Evolutionary conservation across 2,797 vertebrate genomes (phyloP).

Genomic region (Clarias laeviceps): DNA sequence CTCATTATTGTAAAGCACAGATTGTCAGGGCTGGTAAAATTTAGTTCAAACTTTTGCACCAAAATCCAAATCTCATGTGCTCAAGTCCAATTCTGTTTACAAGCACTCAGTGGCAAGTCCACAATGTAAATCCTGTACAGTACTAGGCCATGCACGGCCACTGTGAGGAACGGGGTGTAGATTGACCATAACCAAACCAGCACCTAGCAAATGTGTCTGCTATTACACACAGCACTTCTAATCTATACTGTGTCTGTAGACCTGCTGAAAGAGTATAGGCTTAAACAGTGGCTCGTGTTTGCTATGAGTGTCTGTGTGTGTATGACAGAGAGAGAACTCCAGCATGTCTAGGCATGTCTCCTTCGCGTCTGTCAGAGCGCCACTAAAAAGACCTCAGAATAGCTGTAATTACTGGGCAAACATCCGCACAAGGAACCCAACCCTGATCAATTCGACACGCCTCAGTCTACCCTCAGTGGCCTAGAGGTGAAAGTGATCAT

Average conservation of each 20-base stretch:
- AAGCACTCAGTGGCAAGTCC: not conserved
- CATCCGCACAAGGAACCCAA: slow-evolving; percentile 49
- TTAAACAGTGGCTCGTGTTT: slow-evolving; percentile 27
- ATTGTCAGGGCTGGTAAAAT: not conserved
- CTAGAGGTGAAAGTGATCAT: not conserved
- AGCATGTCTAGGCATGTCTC: slow-evolving; percentile 54
- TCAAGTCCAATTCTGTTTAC: not conserved
- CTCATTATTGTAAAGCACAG: not conserved
- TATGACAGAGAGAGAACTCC: slow-evolving; percentile 15
- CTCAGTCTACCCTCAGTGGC: slow-evolving; percentile 37
- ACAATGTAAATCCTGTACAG: not conserved
- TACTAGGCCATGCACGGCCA: not conserved
- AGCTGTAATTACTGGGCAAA: slow-evolving; percentile 54
- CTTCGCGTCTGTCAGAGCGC: slow-evolving; percentile 29
- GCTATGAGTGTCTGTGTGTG: slow-evolving; percentile 6
- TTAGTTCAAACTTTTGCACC: not conserved
- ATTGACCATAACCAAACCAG: not conserved
- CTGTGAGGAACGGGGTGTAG: not conserved
- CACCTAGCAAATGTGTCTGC: not conserved
- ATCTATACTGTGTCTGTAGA: slow-evolving; percentile 8
- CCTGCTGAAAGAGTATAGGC: slow-evolving; percentile 22
- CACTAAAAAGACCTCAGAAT: slow-evolving; percentile 46
- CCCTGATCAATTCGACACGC: slow-evolving; percentile 43
- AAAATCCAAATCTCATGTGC: not conserved
- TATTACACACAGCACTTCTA: slow-evolving; percentile 1